Evolutionary conservation across 2,888 invertebrate genomes (phyloP), one percentile per base, ranked within the genome.

Genomic region (Platypus cylindrus): DNA sequence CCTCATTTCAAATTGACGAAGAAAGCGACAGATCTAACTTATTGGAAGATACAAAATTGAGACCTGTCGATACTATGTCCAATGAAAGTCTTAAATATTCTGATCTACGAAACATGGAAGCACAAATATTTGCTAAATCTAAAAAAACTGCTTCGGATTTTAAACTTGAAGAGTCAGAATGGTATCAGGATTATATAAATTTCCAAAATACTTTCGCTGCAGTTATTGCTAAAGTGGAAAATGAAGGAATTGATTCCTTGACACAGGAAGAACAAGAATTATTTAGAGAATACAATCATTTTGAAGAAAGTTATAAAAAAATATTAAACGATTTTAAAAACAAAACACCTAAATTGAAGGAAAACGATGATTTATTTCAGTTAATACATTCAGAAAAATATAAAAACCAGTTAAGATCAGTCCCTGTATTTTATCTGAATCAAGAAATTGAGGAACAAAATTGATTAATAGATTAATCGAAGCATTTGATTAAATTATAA

Each of bases 41-140:
- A 5, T 16, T n/a, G 13, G 18, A 34, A 37, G 18, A 28, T 27
- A 8, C 36, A 22, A 31, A 30, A 13, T 5, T n/a, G n/a, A n/a
- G n/a, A n/a, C n/a, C 26, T 20, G 16, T 9, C 29, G 32, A 35
- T 16, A 12, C 17, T 12, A 30, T 15, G 3, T 34, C 34, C 5
- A 32, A 38, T 36, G 11, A 16, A n/a, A 16, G 29, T 5, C 29
- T 25, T 3, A 44, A 32, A 30, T 34, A 38, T 12, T 16, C 36
- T 35, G 20, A 38, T 14, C 7, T 34, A 5, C 40, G 40, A 23
- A 47, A 50, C 32, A 17, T 48, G 24, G 50, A 55, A 46, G 40
- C 48, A 36, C 37, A 48, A 34, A 47, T 55, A 23, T 57, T 58
- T 40, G 53, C 49, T 0, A 55, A 53, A 34, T 43, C 45, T 1